These are phyloP conservation scores for Odocoileus virginianus DNA, from an alignment of 2,113 vertebrate genomes.

Conservation along the genomic window DNA sequence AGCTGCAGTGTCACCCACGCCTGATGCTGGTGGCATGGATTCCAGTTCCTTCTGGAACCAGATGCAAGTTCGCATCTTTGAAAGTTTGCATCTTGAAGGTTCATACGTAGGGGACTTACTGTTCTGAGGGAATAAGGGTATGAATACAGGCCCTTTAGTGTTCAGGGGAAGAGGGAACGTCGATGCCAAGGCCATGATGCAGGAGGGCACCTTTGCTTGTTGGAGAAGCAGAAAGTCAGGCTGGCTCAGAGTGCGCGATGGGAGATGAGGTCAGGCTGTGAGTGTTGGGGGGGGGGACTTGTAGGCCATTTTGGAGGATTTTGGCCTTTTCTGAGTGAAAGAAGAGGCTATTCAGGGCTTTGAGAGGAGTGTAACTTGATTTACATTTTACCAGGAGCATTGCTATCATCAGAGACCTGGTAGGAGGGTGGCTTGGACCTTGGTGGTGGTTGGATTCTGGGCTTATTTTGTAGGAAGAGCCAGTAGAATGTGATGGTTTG, in stretches of 20 bases:
- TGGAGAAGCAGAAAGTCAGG: neutral
- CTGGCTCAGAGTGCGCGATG: rapidly evolving
- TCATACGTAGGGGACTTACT: neutral
- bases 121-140: neutral
- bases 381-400: neutral
- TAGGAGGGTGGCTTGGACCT: neutral
- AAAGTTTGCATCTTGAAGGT: neutral
- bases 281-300: neutral
- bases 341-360: neutral
- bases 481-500: neutral
- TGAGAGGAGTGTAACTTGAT: neutral
- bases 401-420: neutral
- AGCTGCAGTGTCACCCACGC: neutral
- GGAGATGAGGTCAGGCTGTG: neutral
- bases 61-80: neutral
- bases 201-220: neutral
- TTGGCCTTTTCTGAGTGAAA: neutral
- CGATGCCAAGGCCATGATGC: neutral
- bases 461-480: neutral
- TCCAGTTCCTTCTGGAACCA: neutral
- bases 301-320: neutral
- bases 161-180: neutral
- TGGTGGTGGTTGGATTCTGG: neutral
- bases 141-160: neutral
- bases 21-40: neutral